Evolutionary conservation across 2,888 invertebrate species (phyloP).

Genomic region (Drosophila quinaria): DNA sequence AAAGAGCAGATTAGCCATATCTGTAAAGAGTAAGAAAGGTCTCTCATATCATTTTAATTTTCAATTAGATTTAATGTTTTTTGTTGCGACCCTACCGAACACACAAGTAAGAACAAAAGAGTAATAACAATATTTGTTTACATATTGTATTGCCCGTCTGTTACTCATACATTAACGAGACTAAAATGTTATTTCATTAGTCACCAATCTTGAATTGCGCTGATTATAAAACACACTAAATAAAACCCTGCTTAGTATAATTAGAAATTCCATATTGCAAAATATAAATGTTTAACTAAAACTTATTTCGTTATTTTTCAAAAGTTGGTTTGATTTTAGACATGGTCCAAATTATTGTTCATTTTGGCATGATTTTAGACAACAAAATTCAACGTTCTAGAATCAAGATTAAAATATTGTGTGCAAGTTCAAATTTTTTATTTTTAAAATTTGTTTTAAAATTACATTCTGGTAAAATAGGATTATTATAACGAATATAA

Average conservation of each 20-base stretch:
- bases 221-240: conserved; percentile 20
- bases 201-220: conserved; percentile 16
- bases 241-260: not conserved
- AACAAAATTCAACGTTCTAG: too few relatives aligned
- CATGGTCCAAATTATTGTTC: too few relatives aligned
- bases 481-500: too few relatives aligned
- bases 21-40: conserved; percentile 74
- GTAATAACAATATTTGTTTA: not conserved
- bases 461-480: too few relatives aligned
- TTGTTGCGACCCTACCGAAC: conserved; percentile 4
- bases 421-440: too few relatives aligned
- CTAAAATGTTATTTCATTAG: conserved; percentile 10
- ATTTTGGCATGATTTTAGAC: too few relatives aligned
- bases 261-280: not conserved
- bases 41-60: conserved; percentile 9
- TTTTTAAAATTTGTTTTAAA: too few relatives aligned
- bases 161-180: conserved; percentile 26
- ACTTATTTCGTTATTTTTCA: not conserved
- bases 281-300: not conserved
- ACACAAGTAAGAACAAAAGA: conserved; percentile 5
- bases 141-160: not conserved
- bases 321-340: too few relatives aligned
- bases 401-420: too few relatives aligned
- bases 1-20: conserved; percentile 92
- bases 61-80: conserved; percentile 11